Evolutionary conservation across 2,797 vertebrate species (phyloP).

Genomic region (Pangasius larnaudii): DNA sequence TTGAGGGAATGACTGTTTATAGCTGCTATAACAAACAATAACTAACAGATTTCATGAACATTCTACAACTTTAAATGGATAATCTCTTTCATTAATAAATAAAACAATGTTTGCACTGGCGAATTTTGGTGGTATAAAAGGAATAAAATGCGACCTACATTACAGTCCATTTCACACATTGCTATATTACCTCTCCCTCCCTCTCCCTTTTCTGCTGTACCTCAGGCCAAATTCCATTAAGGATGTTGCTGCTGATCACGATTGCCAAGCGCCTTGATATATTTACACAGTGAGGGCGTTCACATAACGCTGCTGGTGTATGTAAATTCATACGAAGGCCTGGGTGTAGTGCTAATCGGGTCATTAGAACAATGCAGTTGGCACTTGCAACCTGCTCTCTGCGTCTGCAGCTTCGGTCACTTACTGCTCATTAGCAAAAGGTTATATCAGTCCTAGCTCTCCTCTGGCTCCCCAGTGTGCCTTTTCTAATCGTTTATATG

Average conservation of each 20-base stretch:
- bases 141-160: background rate
- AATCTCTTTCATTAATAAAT: background rate
- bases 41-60: background rate
- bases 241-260: constrained; percentile 40
- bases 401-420: constrained; percentile 40
- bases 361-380: constrained; percentile 55
- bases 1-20: background rate
- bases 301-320: constrained; percentile 25
- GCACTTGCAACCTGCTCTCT: constrained; percentile 12
- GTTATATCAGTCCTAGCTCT: constrained; percentile 8
- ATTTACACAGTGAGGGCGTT: constrained; percentile 19
- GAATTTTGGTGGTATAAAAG: too few species aligned
- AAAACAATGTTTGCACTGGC: background rate
- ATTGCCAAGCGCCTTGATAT: constrained; percentile 20
- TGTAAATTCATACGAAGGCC: constrained; percentile 46
- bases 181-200: background rate
- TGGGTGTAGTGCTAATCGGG: constrained; percentile 53
- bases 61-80: background rate
- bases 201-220: background rate
- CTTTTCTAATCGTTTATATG: background rate
- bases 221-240: constrained; percentile 26
- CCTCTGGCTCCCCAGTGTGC: background rate
- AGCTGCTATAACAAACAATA: background rate
- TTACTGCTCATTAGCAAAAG: constrained; percentile 43
- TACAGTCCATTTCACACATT: constrained; percentile 6